phyloP scores from a whole-genome alignment of 2,113 vertebrate genomes.

The Suncus etruscus region DNA sequence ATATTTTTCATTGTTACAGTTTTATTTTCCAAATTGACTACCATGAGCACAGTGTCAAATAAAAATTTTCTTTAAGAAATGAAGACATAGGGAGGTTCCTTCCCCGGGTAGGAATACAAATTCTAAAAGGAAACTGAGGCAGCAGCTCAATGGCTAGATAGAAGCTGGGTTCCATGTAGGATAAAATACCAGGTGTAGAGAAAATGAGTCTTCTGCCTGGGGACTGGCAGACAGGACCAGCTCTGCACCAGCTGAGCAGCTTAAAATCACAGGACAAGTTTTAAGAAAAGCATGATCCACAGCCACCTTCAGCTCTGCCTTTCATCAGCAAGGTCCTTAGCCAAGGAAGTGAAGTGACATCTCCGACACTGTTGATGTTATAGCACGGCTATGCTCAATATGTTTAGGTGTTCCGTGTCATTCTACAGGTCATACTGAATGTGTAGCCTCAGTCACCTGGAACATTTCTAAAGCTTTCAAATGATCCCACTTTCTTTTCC shows the following conservation, averaged over 20 bases:
- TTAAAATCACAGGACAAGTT: background rate
- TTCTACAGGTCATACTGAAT: background rate
- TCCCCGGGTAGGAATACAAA: background rate
- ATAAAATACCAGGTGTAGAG: background rate
- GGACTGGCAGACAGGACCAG: background rate
- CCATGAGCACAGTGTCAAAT: background rate
- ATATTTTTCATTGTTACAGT: background rate
- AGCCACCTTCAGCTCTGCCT: background rate
- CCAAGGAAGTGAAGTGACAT: background rate
- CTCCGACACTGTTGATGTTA: too few species aligned
- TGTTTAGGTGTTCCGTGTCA: background rate
- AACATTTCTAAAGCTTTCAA: background rate
- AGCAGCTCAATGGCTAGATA: background rate
- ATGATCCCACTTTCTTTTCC: background rate
- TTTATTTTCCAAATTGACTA: slow-evolving; percentile 36
- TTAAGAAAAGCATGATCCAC: background rate
- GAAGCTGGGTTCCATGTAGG: background rate
- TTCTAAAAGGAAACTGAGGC: background rate
- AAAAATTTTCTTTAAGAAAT: background rate
- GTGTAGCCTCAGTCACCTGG: background rate
- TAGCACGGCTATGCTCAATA: background rate
- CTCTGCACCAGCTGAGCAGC: fast-evolving
- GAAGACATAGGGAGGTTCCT: background rate
- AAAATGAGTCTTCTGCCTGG: background rate
- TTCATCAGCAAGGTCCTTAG: background rate